Conservation (phyloP, 1,140 invertebrate genomes). For the Arion vulgaris region DNA sequence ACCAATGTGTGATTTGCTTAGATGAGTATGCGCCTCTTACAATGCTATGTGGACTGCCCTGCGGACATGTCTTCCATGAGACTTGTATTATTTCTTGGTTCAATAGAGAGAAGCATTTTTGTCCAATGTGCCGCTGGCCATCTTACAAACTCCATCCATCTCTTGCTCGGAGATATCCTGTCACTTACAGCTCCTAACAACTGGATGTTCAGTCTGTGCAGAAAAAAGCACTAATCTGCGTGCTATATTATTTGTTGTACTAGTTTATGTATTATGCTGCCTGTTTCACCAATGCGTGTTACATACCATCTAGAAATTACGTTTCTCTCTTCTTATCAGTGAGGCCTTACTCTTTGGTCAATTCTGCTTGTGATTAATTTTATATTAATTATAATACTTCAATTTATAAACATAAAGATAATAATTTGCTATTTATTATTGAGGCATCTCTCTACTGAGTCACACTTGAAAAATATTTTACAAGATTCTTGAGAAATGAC, state of each 20-base stretch:
- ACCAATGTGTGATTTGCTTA: slow-evolving; percentile 76
- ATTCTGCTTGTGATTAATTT: neutral
- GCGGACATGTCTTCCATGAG: slow-evolving; percentile 76
- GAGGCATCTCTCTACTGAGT: too few relatives aligned
- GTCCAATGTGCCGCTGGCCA: slow-evolving; percentile 77
- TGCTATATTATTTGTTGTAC: neutral
- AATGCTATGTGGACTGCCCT: slow-evolving; percentile 75
- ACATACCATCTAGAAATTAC: neutral
- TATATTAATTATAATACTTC: neutral
- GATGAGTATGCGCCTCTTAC: slow-evolving; percentile 71
- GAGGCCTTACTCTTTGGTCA: neutral
- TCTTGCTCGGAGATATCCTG: neutral
- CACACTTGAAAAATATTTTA: too few relatives aligned
- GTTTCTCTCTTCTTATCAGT: neutral
- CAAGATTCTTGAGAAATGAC: too few relatives aligned
- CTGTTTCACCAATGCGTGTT: neutral
- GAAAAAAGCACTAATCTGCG: neutral
- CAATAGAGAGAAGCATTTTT: slow-evolving; percentile 75
- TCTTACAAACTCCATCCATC: slow-evolving; percentile 68
- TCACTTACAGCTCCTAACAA: neutral
- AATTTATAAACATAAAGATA: neutral
- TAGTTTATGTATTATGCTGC: neutral
- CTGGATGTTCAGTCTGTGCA: neutral
- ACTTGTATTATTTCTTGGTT: slow-evolving; percentile 76
- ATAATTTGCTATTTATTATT: too few relatives aligned